Evolutionary conservation across 2,113 vertebrate species (phyloP).

Genomic region (Limanda limanda): DNA sequence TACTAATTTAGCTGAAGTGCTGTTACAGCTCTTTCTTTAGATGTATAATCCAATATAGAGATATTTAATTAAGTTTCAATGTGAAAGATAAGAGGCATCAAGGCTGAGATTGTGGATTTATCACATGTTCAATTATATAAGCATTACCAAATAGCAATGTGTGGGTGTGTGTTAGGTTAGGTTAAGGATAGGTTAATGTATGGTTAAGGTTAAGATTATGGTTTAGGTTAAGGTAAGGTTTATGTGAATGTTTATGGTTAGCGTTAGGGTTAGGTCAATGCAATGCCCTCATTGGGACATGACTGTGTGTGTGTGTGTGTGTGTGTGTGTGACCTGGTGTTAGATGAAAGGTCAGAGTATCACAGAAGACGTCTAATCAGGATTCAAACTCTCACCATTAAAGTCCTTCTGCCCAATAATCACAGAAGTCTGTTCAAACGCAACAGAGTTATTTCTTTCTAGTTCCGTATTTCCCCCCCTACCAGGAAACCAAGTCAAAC

Average conservation of each 20-base stretch:
- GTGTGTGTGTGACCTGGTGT: conserved; percentile 24
- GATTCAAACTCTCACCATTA: conserved; percentile 12
- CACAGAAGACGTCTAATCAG: conserved; percentile 13
- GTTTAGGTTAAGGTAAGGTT: too few species aligned
- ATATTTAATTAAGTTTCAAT: background rate
- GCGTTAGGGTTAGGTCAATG: too few species aligned
- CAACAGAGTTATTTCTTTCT: background rate
- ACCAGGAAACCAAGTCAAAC: background rate
- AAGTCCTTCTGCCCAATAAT: conserved; percentile 14
- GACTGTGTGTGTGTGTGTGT: background rate
- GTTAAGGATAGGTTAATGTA: too few species aligned
- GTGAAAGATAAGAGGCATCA: background rate
- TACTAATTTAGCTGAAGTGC: background rate
- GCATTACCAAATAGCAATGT: too few species aligned
- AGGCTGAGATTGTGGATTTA: background rate
- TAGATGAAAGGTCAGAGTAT: conserved; percentile 61
- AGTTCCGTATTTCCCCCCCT: too few species aligned
- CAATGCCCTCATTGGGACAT: too few species aligned
- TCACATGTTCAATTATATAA: background rate
- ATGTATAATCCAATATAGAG: background rate
- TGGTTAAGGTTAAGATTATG: too few species aligned
- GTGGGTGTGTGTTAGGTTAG: too few species aligned
- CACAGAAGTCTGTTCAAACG: background rate
- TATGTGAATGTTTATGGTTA: too few species aligned
- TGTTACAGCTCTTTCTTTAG: background rate